Conservation (phyloP, 2,797 vertebrate species). For the Neosilurus mollespiculum region DNA sequence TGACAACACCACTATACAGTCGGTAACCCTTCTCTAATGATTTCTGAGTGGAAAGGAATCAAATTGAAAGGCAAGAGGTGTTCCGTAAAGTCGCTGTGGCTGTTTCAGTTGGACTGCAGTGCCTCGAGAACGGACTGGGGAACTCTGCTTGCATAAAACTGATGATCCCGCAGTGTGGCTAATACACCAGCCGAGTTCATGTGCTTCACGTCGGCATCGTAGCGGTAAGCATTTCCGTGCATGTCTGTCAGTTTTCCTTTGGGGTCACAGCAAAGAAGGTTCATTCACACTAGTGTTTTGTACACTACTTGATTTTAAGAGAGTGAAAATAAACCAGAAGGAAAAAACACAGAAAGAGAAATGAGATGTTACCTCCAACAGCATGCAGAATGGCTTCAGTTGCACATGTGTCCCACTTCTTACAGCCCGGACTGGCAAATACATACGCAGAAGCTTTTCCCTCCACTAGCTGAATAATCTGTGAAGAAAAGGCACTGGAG, state of each 20-base stretch:
- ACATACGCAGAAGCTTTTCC: slow-evolving; percentile 96
- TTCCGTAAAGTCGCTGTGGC: neutral
- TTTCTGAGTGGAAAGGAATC: neutral
- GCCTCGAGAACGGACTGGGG: slow-evolving; percentile 82
- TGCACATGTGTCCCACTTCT: slow-evolving; percentile 97
- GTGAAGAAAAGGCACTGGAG: slow-evolving; percentile 35
- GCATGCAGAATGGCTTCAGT: slow-evolving; percentile 92
- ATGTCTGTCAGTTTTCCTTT: slow-evolving; percentile 92
- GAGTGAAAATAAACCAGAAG: neutral
- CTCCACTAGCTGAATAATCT: slow-evolving; percentile 96
- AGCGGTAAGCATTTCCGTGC: slow-evolving; percentile 83
- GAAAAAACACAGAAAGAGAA: neutral
- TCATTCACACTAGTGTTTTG: neutral
- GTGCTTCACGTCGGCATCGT: slow-evolving; percentile 88
- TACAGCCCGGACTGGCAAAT: slow-evolving; percentile 94
- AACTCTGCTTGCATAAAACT: slow-evolving; percentile 86
- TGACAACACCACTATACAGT: neutral
- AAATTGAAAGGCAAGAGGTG: neutral
- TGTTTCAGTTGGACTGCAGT: slow-evolving; percentile 65
- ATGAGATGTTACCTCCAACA: slow-evolving; percentile 81
- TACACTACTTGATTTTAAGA: neutral
- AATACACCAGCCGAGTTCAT: slow-evolving; percentile 95
- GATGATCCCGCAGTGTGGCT: slow-evolving; percentile 84
- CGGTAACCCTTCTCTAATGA: neutral
- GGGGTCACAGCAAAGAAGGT: slow-evolving; percentile 28